These are phyloP conservation scores for Nicator chloris DNA, from an alignment of 2,113 vertebrate species.

Conservation along the genomic window DNA sequence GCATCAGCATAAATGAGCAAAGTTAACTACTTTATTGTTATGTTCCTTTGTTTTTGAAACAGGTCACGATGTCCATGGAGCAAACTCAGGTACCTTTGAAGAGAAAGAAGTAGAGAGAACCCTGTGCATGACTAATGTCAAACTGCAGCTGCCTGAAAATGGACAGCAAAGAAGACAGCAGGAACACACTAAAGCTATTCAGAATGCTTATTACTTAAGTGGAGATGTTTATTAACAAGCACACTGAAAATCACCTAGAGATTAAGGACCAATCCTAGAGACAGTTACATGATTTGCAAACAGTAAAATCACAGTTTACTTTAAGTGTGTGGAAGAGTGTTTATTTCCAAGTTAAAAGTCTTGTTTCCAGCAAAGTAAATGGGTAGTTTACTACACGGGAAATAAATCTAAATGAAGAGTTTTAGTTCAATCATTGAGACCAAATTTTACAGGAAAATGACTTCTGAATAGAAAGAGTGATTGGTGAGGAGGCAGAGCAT, in stretches of 20 bases:
- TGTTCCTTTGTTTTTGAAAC: neutral
- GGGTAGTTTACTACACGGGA: neutral
- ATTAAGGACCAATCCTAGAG: neutral
- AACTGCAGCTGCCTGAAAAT: neutral
- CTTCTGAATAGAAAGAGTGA: neutral
- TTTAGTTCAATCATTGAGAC: neutral
- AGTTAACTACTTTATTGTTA: neutral
- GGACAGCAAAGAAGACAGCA: neutral
- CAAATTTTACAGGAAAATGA: neutral
- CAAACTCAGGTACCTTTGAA: neutral
- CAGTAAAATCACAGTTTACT: neutral
- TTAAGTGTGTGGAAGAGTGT: neutral
- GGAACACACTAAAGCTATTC: neutral
- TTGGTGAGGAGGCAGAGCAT: neutral
- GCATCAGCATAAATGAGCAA: neutral
- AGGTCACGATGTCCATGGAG: neutral
- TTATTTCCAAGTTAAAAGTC: neutral
- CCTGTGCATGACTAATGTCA: neutral
- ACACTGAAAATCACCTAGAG: neutral
- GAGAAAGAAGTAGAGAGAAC: neutral
- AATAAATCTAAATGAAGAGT: neutral
- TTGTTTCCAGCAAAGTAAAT: neutral
- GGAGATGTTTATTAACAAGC: neutral
- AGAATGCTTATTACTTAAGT: neutral
- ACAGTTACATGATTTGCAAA: neutral